Conservation (phyloP, 2,113 vertebrate species). For the Protomyctophum bolini region DNA sequence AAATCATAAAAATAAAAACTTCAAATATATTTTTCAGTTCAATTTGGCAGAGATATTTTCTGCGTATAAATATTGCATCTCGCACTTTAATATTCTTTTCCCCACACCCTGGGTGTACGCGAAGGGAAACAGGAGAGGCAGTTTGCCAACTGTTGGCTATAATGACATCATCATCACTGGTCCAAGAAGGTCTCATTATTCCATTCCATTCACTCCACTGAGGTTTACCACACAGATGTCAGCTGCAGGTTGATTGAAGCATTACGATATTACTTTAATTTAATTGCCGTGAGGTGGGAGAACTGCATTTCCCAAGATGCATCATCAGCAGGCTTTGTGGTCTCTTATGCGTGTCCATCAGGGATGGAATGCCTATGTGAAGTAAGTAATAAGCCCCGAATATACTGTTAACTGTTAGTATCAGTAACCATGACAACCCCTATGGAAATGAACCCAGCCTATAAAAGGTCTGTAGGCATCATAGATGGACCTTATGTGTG, state of each 20-base stretch:
- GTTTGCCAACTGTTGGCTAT: conserved; percentile 24
- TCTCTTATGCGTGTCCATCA: neutral
- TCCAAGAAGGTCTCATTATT: conserved; percentile 39
- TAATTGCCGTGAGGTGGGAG: conserved; percentile 11
- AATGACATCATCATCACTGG: neutral
- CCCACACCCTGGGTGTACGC: neutral
- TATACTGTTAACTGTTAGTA: conserved; percentile 17
- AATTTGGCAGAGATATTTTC: no score
- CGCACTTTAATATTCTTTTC: no score
- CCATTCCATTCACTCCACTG: conserved; percentile 16
- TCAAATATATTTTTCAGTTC: no score
- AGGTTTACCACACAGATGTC: conserved; percentile 31
- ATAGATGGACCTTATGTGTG: neutral
- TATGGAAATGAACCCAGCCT: neutral
- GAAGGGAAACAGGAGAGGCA: neutral
- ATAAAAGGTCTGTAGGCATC: neutral
- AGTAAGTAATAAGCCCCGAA: neutral
- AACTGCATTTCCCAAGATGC: conserved; percentile 4
- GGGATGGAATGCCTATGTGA: neutral
- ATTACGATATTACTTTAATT: conserved; percentile 24
- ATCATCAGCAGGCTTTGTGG: conserved; percentile 31
- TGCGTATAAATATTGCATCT: no score
- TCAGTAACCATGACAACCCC: conserved; percentile 31
- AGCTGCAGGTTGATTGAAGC: conserved; percentile 14
- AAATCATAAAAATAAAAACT: no score